Evolutionary conservation across 2,888 invertebrate genomes (phyloP), one percentile per base, ranked within the genome.

Genomic region (Eumacrocentrus americanus): DNA sequence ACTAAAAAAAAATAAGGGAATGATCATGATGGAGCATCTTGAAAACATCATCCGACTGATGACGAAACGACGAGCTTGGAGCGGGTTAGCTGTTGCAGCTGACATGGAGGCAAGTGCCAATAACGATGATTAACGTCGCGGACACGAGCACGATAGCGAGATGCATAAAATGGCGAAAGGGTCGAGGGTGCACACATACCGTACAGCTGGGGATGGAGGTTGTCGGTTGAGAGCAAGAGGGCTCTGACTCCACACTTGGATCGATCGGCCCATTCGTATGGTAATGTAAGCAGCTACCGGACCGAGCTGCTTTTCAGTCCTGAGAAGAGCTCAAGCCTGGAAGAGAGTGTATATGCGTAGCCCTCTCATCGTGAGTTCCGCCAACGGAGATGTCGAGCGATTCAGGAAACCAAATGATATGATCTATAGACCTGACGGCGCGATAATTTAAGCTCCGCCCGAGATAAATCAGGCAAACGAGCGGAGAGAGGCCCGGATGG

Each of bases 201-300:
- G 61, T 62, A 60, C 38, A 34, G 53, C 51, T 62, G 62, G 55
- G 59, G 60, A 60, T 61, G 63, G 51, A 60, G 62, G 59, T 58
- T 44, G 61, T n/a, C 25, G 54, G 38, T 40, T 38, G 52, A 38
- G 46, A 29, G 57, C 3, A 37, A 29, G 52, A 51, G 6, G 18
- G 29, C 7, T 48, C 16, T 48, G 11, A n/a, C n/a, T n/a, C n/a
- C n/a, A 4, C 29, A 29, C 29, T 29, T 29, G 29, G 72, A 79
- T 79, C 79, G 79, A 79, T 78, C 76, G 46, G 76, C 64, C 78
- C 76, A 81, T 81, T 81, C 80, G 77, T 80, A 81, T 81, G 81
- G 77, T 79, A 81, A 81, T 81, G 72, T 75, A 79, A 80, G 79
- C 79, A 78, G 78, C 79, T 78, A 77, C 77, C 77, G 78, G 74